Evolutionary conservation across 2,888 invertebrate species (phyloP).

Genomic region (Portevinia maculata): DNA sequence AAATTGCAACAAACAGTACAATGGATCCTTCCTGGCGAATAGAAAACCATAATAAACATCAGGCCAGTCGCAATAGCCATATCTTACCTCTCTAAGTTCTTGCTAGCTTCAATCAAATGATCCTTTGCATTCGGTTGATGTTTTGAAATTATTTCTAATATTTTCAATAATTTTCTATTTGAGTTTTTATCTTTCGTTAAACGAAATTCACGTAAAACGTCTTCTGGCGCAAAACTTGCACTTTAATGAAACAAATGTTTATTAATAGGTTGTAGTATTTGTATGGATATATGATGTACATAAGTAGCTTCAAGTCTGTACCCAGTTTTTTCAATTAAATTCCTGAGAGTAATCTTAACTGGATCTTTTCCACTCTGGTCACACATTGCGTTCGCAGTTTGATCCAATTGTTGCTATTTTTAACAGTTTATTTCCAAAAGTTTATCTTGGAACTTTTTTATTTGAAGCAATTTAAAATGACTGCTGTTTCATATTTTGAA

Average conservation of each 20-base stretch:
- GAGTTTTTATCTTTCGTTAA: constrained; percentile 78
- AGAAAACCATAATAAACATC: neutral
- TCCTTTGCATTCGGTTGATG: constrained; percentile 78
- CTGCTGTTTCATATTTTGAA: constrained; percentile 18
- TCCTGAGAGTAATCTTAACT: constrained; percentile 77
- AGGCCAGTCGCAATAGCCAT: neutral
- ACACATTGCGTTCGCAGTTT: constrained; percentile 65
- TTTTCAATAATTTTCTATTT: constrained; percentile 77
- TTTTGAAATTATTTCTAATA: constrained; percentile 79
- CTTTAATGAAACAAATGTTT: constrained; percentile 75
- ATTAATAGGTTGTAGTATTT: constrained; percentile 11
- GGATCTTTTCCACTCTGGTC: constrained; percentile 76
- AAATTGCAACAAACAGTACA: constrained; percentile 80
- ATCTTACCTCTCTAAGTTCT: constrained; percentile 78
- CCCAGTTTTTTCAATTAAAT: constrained; percentile 79
- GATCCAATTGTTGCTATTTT: constrained; percentile 11
- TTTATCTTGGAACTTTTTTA: neutral
- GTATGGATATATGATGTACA: too few species aligned
- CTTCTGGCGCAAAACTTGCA: constrained; percentile 78
- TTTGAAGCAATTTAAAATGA: constrained; percentile 27
- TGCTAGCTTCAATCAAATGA: constrained; percentile 77
- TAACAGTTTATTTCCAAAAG: constrained; percentile 49
- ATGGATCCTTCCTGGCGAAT: constrained; percentile 79
- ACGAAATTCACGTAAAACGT: constrained; percentile 79
- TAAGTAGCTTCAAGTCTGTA: constrained; percentile 72